These are phyloP conservation scores for Probaryconus sp. DNA, from an alignment of 1,140 invertebrate genomes.

Conservation along the genomic window DNA sequence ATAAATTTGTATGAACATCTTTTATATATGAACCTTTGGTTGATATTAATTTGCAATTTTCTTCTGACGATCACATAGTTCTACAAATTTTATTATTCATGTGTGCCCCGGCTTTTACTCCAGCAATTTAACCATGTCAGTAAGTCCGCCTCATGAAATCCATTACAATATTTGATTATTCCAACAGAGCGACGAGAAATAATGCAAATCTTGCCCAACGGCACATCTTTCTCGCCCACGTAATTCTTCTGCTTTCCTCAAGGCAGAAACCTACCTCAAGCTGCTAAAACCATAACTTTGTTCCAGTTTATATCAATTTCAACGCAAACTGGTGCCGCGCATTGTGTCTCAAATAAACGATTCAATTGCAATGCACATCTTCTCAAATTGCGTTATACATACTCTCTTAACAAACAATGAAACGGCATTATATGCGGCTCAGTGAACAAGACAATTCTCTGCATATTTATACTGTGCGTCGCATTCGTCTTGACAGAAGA, in stretches of 20 bases:
- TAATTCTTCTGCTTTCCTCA: conserved; percentile 28
- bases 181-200: conserved; percentile 4
- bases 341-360: conserved; percentile 35
- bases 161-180: conserved; percentile 14
- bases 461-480: conserved; percentile 37
- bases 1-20: no score
- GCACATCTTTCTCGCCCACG: conserved; percentile 6
- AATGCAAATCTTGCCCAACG: conserved; percentile 29
- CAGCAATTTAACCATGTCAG: no score
- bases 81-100: no score
- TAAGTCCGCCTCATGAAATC: background rate
- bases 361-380: conserved; percentile 46
- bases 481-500: conserved; percentile 11
- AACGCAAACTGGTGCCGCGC: conserved; percentile 26
- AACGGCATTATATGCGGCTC: conserved; percentile 36
- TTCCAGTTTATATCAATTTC: conserved; percentile 42
- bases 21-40: no score
- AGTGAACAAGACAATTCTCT: conserved; percentile 38
- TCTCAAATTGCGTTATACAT: conserved; percentile 47
- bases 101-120: no score
- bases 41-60: no score
- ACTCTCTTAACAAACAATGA: conserved; percentile 51
- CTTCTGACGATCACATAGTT: no score
- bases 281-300: conserved; percentile 35
- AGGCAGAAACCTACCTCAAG: conserved; percentile 23